Conservation (phyloP, 2,888 invertebrate species). For the Steinernema hermaphroditum region DNA sequence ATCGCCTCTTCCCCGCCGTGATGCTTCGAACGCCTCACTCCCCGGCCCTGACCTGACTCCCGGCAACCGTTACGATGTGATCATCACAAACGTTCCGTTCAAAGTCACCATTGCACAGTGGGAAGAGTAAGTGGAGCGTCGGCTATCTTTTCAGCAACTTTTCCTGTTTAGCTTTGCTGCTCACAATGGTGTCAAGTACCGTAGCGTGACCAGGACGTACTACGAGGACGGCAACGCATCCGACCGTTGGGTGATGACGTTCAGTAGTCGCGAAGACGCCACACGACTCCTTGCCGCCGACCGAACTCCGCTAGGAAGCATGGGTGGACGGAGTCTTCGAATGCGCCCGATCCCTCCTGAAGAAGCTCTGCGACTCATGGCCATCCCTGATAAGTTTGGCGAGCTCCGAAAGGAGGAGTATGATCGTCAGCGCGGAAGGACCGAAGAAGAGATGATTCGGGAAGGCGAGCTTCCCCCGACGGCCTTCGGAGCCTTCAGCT, state of each 20-base stretch:
- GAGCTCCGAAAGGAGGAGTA: constrained; percentile 4
- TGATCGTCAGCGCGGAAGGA: not conserved
- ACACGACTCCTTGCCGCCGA: not conserved
- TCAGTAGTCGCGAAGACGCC: constrained; percentile 43
- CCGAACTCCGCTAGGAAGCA: not conserved
- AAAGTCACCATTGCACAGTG: constrained; percentile 35
- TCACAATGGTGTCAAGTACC: constrained; percentile 38
- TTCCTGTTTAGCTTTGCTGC: not conserved
- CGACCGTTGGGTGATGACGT: constrained; percentile 60
- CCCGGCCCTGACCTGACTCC: not conserved
- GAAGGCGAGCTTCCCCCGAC: constrained; percentile 11
- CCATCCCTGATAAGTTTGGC: constrained; percentile 6
- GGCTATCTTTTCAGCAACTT: not conserved
- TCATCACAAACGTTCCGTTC: constrained; percentile 57
- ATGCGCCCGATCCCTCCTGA: not conserved
- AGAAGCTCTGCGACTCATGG: not conserved
- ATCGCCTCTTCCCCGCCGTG: constrained; percentile 17
- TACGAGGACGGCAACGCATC: constrained; percentile 54
- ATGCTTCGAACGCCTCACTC: not conserved
- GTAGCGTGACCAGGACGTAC: constrained; percentile 45
- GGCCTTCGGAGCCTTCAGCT: constrained; percentile 8
- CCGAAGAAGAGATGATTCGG: constrained; percentile 11
- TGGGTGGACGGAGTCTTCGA: not conserved
- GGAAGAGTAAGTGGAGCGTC: not conserved
- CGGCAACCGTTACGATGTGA: constrained; percentile 48